Evolutionary conservation across 2,797 vertebrate genomes (phyloP).

Genomic region (Anabas testudineus): DNA sequence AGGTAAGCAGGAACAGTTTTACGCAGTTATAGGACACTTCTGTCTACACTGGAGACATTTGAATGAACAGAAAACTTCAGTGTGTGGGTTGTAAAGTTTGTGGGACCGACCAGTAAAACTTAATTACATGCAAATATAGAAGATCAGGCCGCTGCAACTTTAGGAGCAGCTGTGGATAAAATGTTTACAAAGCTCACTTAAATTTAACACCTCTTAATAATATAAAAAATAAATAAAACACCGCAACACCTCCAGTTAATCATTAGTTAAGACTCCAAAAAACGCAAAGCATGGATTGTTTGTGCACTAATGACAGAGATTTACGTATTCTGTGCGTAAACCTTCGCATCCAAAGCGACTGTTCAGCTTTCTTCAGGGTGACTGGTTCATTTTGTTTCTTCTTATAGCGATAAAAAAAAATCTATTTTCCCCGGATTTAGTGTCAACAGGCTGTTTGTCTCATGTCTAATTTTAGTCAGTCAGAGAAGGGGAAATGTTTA

Average conservation of each 20-base stretch:
- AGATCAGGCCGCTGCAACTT: background rate
- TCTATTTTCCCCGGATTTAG: accelerated
- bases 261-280: no score
- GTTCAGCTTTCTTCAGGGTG: background rate
- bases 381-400: background rate
- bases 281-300: no score
- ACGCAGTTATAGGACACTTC: background rate
- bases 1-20: conserved; percentile 82
- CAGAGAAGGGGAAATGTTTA: background rate
- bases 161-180: no score
- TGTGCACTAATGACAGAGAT: no score
- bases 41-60: background rate
- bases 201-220: no score
- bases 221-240: no score
- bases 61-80: background rate
- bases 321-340: conserved; percentile 2
- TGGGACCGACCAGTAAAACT: background rate
- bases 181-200: no score
- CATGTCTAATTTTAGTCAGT: background rate
- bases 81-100: background rate
- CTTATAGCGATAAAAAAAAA: background rate
- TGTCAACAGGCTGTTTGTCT: background rate
- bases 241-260: no score
- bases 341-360: background rate
- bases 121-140: background rate